Evolutionary conservation across 2,888 invertebrate species (phyloP).

Genomic region (Notocelia uddmanniana): DNA sequence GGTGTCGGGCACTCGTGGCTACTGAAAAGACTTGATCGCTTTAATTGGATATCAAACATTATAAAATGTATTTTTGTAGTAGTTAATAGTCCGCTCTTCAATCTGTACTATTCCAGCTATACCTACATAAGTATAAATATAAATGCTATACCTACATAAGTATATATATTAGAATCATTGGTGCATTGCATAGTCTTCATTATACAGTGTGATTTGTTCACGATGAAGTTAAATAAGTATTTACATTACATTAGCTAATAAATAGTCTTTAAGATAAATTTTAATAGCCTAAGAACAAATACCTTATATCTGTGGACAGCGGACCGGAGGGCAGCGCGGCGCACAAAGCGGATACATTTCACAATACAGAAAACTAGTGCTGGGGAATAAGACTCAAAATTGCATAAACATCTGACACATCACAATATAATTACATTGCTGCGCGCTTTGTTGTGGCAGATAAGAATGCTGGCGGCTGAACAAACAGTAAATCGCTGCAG

Average conservation of each 20-base stretch:
- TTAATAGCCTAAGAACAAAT: background rate
- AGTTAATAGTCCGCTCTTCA: background rate
- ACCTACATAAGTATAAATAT: background rate
- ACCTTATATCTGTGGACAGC: background rate
- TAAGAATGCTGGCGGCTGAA: no score
- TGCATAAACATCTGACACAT: no score
- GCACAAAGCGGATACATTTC: no score
- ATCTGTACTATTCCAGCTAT: background rate
- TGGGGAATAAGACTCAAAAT: background rate
- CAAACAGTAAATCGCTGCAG: background rate
- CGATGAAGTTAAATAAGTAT: background rate
- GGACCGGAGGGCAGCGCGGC: background rate
- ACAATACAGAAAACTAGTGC: no score
- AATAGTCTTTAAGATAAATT: background rate
- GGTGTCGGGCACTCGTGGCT: constrained; percentile 20
- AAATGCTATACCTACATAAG: background rate
- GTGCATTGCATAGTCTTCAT: background rate
- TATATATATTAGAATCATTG: background rate
- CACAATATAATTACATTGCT: no score
- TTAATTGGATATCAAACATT: constrained; percentile 40
- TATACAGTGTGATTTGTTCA: background rate
- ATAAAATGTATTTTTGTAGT: constrained; percentile 42
- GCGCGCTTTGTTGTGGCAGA: no score
- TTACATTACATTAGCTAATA: no score
- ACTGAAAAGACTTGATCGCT: constrained; percentile 45